Evolutionary conservation across 1,140 invertebrate species (phyloP), one percentile per base, ranked within the genome.

Genomic region (Metopolophium dirhodum): DNA sequence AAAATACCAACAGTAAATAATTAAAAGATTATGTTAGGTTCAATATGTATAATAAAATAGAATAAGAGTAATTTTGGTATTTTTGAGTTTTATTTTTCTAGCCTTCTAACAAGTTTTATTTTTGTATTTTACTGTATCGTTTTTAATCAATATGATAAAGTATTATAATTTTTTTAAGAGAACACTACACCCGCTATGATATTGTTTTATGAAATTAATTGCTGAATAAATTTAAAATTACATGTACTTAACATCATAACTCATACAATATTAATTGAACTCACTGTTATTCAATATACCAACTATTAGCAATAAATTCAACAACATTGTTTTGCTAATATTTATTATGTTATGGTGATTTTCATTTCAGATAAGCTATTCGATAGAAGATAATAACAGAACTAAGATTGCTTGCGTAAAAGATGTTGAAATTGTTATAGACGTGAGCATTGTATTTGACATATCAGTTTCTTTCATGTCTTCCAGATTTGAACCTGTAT

Each of bases 401-500:
- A 85, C 51, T 88, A 85, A 68, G 41, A 90, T 94, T 82, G 68
- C 90, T 14, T 93, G 95, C 94, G 95, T 95, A 30, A 97, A 96
- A 95, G 96, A 97, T 94, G 96, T 96, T 94, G 95, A 94, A 22
- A 96, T 97, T 94, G 95, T 96, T 94, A 95, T 97, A 68, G 95
- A 96, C 94, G 96, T 97, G 23, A 96, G 96, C 3, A 97, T 97
- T 94, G 97, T 97, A 87, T 97, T 97, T 95, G 97, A 97, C 94
- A 95, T 97, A 22, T 95, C 95, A 7, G 96, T 97, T n/a, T 96
- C 96, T 94, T 97, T 96, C 96, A 96, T 96, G 83, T 96, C 96
- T 57, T 96, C 96, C 94, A 95, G 96, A 93, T 97, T 97, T 94
- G 96, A 97, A 94, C 95, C 96, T 82, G 95, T 97, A 93, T 95